A percentile compares a stretch with the other conserved stretches of the same genome.
These are phyloP conservation scores for Notolepis coatsorum DNA, from an alignment of 2,797 vertebrate species.

Conservation along the genomic window DNA sequence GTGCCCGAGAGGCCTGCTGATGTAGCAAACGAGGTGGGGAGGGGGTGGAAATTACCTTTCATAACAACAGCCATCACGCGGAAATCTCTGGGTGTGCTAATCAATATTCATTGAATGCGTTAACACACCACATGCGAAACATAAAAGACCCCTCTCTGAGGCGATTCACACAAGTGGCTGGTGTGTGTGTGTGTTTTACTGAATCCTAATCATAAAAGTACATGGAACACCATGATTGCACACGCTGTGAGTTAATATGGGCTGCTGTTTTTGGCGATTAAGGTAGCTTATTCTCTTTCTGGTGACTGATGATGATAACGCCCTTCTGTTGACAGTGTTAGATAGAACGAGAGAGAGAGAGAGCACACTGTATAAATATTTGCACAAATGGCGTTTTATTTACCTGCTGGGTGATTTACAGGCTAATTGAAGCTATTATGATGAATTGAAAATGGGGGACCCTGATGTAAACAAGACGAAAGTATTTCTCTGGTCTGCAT, in stretches of 20 bases:
- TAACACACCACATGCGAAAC: conserved; percentile 9
- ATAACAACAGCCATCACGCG: conserved; percentile 22
- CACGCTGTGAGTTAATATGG: too few relatives aligned
- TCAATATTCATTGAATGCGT: conserved; percentile 65
- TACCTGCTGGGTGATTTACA: too few relatives aligned
- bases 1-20: conserved; percentile 25
- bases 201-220: conserved; percentile 16
- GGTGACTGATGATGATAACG: too few relatives aligned
- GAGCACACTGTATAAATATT: too few relatives aligned
- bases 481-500: too few relatives aligned
- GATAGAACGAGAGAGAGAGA: too few relatives aligned
- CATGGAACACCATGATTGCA: conserved; percentile 25
- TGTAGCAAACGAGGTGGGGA: conserved; percentile 17
- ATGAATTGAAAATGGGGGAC: too few relatives aligned
- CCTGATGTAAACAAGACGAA: too few relatives aligned
- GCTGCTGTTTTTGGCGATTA: background rate
- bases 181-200: background rate
- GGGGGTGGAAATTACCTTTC: conserved; percentile 52
- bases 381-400: too few relatives aligned
- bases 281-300: background rate
- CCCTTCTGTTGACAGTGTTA: too few relatives aligned
- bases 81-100: conserved; percentile 40
- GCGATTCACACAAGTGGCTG: background rate
- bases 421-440: too few relatives aligned
- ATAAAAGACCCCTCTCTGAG: too few relatives aligned